Base-by-base conservation (phyloP, 2,888 invertebrate species). In the Agrochola lota region DNA sequence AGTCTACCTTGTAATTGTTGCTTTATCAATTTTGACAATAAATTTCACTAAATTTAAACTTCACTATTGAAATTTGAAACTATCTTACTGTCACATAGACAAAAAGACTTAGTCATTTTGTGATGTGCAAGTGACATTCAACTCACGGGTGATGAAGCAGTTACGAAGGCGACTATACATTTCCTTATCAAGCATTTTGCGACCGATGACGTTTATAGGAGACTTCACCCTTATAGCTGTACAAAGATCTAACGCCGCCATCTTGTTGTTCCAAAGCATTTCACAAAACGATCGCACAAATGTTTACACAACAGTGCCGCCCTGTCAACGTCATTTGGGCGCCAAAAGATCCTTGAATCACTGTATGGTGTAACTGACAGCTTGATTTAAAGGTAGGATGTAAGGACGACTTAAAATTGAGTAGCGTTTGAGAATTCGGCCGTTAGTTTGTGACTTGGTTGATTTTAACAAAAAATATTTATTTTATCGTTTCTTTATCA, bases 401-500 rank as follows among this genome's bases (percentile, higher is more conserved):
- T 12, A 26, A 35, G 55, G 71, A n/a, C 12, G 17, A 46, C 26
- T 60, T 35, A 60, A 67, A 64, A 62, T 55, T 78, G 6, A 72
- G 66, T 72, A 30, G 11, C 72, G 59, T 79, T 80, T 79, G 72
- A 80, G 78, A 30, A 46, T 79, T 46, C 59, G 60, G 72, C 17
- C 2, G 5, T 70, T 64, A 35, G 62, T 67, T 59, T 70, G 63
- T 77, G 46, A 82, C 74, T 77, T 85, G 83, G 85, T 82, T 82
- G 83, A 73, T 79, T 76, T 78, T 46, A 35, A 52, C 23, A 46
- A 26, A 35, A 11, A n/a, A 9, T 1, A 26, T 43, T 2, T 62
- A 1, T 43, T 40, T 23, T n/a, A 46, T 40, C 0, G 7, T 40
- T 60, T 69, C 11, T 62, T 74, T 64, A 40, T 30, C 15, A 35